Conservation (phyloP, 2,888 invertebrate species). For the Cordilura impudica region DNA sequence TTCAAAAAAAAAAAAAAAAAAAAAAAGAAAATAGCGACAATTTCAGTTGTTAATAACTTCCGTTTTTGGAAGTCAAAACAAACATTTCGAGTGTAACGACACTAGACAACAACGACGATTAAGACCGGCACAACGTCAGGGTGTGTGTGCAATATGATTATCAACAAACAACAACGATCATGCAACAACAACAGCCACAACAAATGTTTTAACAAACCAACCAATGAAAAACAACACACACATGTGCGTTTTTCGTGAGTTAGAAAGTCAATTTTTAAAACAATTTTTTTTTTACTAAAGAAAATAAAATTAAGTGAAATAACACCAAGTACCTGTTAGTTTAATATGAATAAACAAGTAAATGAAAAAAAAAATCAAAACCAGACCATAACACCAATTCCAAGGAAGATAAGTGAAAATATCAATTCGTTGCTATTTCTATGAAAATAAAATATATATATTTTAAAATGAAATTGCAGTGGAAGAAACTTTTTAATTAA, state of each 20-base stretch:
- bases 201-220: no score
- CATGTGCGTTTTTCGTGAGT: neutral
- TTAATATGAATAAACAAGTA: neutral
- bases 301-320: neutral
- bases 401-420: no score
- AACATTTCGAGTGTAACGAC: slow-evolving; percentile 24
- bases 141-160: slow-evolving; percentile 25
- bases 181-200: neutral
- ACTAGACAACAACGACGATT: slow-evolving; percentile 1
- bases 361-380: no score
- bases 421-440: no score
- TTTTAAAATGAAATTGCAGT: no score
- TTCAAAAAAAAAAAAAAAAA: no score
- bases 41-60: slow-evolving; percentile 52
- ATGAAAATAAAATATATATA: no score
- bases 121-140: neutral
- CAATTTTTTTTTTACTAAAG: neutral
- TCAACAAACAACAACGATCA: neutral
- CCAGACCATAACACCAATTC: no score
- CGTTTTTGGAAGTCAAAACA: slow-evolving; percentile 25
- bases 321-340: neutral
- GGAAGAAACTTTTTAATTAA: no score
- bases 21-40: slow-evolving; percentile 21
- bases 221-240: neutral
- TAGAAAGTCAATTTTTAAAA: slow-evolving; percentile 38